Percentiles rank a stretch among this genome's conserved stretches.
These are phyloP conservation scores for Mus spicilegus DNA, from an alignment of 2,113 vertebrate species.

Conservation along the genomic window DNA sequence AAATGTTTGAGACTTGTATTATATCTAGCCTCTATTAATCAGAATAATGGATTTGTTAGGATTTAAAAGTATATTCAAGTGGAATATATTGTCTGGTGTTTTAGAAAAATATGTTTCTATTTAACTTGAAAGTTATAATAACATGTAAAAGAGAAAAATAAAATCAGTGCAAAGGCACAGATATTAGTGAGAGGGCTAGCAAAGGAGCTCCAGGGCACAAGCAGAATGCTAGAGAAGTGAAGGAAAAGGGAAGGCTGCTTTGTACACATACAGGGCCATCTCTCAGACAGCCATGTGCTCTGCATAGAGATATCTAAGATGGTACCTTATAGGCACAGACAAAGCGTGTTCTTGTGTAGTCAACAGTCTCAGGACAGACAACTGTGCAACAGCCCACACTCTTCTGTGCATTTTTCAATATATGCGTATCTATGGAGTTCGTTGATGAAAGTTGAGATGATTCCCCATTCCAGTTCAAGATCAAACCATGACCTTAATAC, in stretches of 20 bases:
- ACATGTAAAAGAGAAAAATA: neutral
- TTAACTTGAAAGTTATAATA: neutral
- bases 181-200: neutral
- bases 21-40: neutral
- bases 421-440: neutral
- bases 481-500: neutral
- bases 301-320: neutral
- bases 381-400: rapidly evolving
- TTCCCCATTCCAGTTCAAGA: neutral
- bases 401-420: neutral
- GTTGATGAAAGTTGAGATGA: neutral
- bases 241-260: neutral
- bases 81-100: neutral
- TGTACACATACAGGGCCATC: too few species aligned
- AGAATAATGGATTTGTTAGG: neutral
- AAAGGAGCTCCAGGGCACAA: neutral
- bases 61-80: neutral
- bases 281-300: too few species aligned
- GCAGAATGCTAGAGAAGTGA: neutral
- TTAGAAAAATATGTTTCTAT: neutral
- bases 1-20: neutral
- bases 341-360: rapidly evolving
- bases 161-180: neutral
- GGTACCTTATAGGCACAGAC: too few species aligned
- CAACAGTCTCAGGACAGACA: neutral